Evolutionary conservation across 2,797 vertebrate genomes (phyloP).

Genomic region (Protonibea diacanthus): DNA sequence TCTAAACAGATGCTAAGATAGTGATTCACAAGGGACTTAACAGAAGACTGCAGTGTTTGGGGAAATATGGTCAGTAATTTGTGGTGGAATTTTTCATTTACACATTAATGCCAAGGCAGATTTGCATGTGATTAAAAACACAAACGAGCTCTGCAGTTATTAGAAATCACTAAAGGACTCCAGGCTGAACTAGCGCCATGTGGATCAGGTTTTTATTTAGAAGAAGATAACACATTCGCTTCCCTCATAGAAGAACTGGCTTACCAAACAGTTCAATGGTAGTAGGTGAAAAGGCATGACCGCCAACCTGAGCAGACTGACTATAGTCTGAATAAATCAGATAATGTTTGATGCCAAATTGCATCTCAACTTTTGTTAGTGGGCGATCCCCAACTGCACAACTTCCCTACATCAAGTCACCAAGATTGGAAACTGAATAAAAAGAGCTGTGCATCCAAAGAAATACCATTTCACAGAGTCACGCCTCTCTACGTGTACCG

Average conservation of each 20-base stretch:
- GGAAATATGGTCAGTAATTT: slow-evolving; percentile 18
- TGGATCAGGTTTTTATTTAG: background rate
- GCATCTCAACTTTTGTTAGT: slow-evolving; percentile 1
- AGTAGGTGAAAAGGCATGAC: background rate
- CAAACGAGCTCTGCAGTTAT: background rate
- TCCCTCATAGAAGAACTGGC: background rate
- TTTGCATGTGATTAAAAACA: slow-evolving; percentile 21
- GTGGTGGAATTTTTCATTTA: slow-evolving; percentile 18
- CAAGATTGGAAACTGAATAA: background rate
- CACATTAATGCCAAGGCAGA: slow-evolving; percentile 8
- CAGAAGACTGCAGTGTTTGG: background rate
- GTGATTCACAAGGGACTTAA: slow-evolving; percentile 12
- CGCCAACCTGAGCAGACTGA: background rate
- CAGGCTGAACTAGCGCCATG: background rate
- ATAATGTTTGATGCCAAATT: slow-evolving; percentile 1
- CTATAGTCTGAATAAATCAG: slow-evolving; percentile 26
- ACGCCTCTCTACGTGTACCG: background rate
- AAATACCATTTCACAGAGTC: slow-evolving; percentile 40
- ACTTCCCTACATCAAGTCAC: background rate
- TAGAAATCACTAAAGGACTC: slow-evolving; percentile 8
- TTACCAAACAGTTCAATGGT: background rate
- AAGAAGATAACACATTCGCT: slow-evolving; percentile 1
- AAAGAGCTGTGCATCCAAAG: background rate
- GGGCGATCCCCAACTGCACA: background rate
- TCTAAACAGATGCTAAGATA: slow-evolving; percentile 41